These are phyloP conservation scores for Pollenia griseotomentosa DNA, from an alignment of 2,888 invertebrate genomes.

Conservation along the genomic window DNA sequence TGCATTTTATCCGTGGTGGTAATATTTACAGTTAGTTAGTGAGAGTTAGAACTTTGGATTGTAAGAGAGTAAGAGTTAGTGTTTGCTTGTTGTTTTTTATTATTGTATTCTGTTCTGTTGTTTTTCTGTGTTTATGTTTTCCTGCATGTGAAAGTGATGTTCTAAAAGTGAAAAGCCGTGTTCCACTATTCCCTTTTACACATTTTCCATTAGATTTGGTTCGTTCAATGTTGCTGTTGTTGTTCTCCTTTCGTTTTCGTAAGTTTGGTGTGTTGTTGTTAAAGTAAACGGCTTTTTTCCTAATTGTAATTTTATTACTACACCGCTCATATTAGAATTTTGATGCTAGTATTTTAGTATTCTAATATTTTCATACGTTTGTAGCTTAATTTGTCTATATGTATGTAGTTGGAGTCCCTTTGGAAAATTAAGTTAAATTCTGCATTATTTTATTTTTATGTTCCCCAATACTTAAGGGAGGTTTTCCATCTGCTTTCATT, in stretches of 20 bases:
- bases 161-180: conserved; percentile 81
- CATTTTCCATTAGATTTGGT: conserved; percentile 8
- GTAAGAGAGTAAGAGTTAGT: conserved; percentile 31
- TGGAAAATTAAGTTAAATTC: background rate
- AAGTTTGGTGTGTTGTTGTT: conserved; percentile 24
- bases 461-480: background rate
- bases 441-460: background rate
- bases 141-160: conserved; percentile 81
- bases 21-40: conserved; percentile 44
- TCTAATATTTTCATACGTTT: background rate
- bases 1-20: conserved; percentile 15
- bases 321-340: conserved; percentile 15
- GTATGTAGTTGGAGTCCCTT: background rate
- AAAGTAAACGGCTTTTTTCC: background rate
- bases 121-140: conserved; percentile 28
- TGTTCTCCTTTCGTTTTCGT: conserved; percentile 6
- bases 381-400: too few species aligned
- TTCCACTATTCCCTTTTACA: conserved; percentile 65
- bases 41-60: conserved; percentile 9
- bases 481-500: conserved; percentile 20
- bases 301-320: conserved; percentile 9
- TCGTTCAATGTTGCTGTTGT: conserved; percentile 8
- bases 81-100: conserved; percentile 3
- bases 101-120: conserved; percentile 25
- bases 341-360: background rate